Percentiles rank a stretch among this genome's conserved stretches.
These are phyloP conservation scores for Eristalis intricaria DNA, from an alignment of 2,888 invertebrate genomes.

Conservation along the genomic window DNA sequence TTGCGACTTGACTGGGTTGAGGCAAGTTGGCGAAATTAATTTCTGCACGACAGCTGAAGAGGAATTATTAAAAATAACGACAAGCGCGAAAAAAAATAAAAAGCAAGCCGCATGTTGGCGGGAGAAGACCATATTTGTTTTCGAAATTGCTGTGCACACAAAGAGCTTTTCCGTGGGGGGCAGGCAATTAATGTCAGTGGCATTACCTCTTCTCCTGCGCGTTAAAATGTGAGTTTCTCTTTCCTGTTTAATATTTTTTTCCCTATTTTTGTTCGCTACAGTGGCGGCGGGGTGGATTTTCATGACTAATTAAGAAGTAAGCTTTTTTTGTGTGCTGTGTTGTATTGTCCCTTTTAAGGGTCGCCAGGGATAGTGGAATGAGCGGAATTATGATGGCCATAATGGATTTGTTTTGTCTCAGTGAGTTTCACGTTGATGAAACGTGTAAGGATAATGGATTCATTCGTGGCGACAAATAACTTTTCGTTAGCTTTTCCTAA, in stretches of 20 bases:
- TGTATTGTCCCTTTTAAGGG: constrained; percentile 13
- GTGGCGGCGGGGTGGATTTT: constrained; percentile 4
- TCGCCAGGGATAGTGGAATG: background rate
- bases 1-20: background rate
- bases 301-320: constrained; percentile 48
- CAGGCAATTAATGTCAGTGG: constrained; percentile 54
- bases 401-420: constrained; percentile 49
- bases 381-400: constrained; percentile 27
- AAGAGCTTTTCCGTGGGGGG: constrained; percentile 6
- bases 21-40: constrained; percentile 14
- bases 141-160: constrained; percentile 21
- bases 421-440: constrained; percentile 6
- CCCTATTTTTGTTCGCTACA: constrained; percentile 6
- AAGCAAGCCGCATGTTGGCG: background rate
- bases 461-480: constrained; percentile 32
- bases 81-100: background rate
- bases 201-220: constrained; percentile 25
- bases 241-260: background rate
- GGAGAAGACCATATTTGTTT: constrained; percentile 39
- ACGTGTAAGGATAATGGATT: constrained; percentile 39
- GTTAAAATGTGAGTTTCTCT: background rate
- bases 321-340: constrained; percentile 6
- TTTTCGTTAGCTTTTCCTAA: background rate
- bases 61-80: constrained; percentile 1
- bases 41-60: constrained; percentile 30